These are phyloP conservation scores for Tympanuchus pallidicinctus DNA, from an alignment of 2,113 vertebrate genomes.

Conservation along the genomic window DNA sequence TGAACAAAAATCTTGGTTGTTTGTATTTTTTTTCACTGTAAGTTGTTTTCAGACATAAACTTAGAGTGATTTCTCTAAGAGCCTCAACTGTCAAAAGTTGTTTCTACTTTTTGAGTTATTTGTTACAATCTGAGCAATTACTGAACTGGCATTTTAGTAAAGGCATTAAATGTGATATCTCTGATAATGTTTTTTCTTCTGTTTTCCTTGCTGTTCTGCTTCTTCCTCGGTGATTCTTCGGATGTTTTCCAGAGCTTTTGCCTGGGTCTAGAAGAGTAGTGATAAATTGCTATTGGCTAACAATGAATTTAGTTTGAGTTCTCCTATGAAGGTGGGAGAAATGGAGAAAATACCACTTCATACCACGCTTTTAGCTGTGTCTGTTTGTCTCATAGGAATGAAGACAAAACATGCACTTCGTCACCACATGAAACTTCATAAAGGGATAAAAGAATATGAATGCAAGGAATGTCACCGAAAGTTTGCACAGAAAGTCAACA, in stretches of 20 bases:
- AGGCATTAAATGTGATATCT: background rate
- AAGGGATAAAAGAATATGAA: slow-evolving; percentile 98
- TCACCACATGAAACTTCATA: slow-evolving; percentile 99
- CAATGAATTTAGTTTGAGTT: background rate
- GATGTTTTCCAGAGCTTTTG: slow-evolving; percentile 13
- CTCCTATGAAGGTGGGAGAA: background rate
- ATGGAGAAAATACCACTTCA: background rate
- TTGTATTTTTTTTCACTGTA: background rate
- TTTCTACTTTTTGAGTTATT: background rate
- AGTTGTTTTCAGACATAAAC: background rate
- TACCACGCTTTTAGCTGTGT: background rate
- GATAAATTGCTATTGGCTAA: background rate
- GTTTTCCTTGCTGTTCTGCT: background rate
- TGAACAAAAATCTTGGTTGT: background rate
- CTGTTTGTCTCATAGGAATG: slow-evolving; percentile 85
- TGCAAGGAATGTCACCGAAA: slow-evolving; percentile 96
- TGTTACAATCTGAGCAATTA: background rate
- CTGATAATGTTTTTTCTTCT: background rate
- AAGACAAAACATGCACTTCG: slow-evolving; percentile 98
- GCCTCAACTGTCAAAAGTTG: background rate
- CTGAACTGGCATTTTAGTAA: background rate
- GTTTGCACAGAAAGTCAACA: slow-evolving; percentile 99
- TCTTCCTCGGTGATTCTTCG: background rate
- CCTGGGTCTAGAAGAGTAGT: background rate
- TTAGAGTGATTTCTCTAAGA: background rate